A percentile compares a stretch with the other conserved stretches of the same genome.
phyloP scores from a whole-genome alignment of 2,113 vertebrate genomes.

The Mungos mungo region DNA sequence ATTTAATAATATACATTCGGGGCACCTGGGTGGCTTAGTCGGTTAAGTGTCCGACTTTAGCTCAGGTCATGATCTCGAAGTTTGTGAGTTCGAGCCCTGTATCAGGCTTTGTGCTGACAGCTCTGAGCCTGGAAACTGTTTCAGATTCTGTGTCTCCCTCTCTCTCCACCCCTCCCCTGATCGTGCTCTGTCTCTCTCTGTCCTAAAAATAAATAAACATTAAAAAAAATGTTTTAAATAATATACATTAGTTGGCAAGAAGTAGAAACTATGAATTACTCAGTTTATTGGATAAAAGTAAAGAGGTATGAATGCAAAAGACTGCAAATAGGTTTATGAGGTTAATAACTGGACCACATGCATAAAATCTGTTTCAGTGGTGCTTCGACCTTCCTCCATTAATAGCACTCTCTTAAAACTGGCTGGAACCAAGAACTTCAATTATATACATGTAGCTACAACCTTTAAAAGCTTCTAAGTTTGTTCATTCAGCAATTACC shows the following conservation, averaged over 20 bases:
- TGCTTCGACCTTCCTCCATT: conserved; percentile 21
- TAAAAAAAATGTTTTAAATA: background rate
- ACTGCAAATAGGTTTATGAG: conserved; percentile 11
- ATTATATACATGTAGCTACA: background rate
- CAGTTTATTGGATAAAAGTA: conserved; percentile 27
- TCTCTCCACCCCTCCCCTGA: too few species aligned
- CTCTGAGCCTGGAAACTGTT: too few species aligned
- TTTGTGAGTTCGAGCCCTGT: too few species aligned
- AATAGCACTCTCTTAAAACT: background rate
- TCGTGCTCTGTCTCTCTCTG: too few species aligned
- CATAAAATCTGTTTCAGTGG: conserved; percentile 3
- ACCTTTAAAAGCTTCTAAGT: background rate
- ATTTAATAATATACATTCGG: conserved; percentile 23
- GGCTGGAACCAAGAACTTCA: conserved; percentile 18
- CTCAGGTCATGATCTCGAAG: too few species aligned
- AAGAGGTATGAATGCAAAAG: conserved; percentile 44
- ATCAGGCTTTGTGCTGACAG: too few species aligned
- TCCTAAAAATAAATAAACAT: too few species aligned
- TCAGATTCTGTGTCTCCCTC: too few species aligned
- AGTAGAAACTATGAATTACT: conserved; percentile 41
- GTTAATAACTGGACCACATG: conserved; percentile 38
- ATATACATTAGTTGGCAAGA: conserved; percentile 50
- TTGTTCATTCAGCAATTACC: background rate
- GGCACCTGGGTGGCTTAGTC: too few species aligned
- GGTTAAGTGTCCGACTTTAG: too few species aligned